phyloP scores from a whole-genome alignment of 30 jellyfish, hydroid and myxozoan genomes.

The Turritopsis dohrnii region DNA sequence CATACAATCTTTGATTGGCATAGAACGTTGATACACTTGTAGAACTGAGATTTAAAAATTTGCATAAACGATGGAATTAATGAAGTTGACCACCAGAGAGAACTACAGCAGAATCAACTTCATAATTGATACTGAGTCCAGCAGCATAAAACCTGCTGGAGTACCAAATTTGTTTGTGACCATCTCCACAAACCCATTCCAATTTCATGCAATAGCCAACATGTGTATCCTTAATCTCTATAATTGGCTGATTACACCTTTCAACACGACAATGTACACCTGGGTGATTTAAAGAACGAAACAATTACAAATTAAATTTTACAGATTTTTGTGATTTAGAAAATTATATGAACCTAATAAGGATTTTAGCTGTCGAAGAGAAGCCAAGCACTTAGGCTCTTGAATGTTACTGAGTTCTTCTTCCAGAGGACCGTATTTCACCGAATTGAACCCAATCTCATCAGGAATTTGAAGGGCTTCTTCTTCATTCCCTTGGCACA shows the following conservation, averaged over 20 bases:
- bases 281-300: too few relatives aligned
- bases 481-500: background rate
- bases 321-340: too few relatives aligned
- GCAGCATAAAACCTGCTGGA: constrained; percentile 28
- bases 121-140: constrained; percentile 17
- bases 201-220: too few relatives aligned
- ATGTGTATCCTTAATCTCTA: too few relatives aligned
- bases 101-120: constrained; percentile 26
- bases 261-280: too few relatives aligned
- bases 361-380: too few relatives aligned
- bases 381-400: background rate
- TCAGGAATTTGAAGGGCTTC: too few relatives aligned
- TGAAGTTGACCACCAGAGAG: constrained; percentile 34
- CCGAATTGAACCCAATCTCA: background rate
- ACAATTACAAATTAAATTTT: too few relatives aligned
- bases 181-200: too few relatives aligned
- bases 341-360: too few relatives aligned
- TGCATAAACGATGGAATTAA: constrained; percentile 24
- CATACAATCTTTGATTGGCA: constrained; percentile 25
- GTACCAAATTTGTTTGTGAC: constrained; percentile 34
- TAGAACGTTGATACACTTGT: constrained; percentile 18
- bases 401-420: background rate
- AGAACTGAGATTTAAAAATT: constrained; percentile 13
- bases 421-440: background rate
- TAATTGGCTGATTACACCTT: too few relatives aligned